Conservation (phyloP, 2,888 invertebrate genomes). For the Phortica magna region DNA sequence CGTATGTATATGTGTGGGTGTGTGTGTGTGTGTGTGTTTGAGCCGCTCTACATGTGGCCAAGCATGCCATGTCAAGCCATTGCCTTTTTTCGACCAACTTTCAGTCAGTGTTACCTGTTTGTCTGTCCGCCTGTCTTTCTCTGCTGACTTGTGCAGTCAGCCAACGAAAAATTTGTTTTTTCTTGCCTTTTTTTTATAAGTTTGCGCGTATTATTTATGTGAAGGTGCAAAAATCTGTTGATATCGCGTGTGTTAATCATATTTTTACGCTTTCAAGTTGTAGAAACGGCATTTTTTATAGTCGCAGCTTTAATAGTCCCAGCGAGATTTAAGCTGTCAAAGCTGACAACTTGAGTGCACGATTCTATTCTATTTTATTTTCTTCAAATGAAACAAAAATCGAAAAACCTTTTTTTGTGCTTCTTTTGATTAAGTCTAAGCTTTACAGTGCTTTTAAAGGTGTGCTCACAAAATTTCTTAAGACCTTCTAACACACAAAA, state of each 20-base stretch:
- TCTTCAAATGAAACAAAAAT: too few relatives aligned
- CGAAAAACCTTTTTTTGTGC: too few relatives aligned
- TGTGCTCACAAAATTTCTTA: too few relatives aligned
- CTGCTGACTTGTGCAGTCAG: slow-evolving; percentile 31
- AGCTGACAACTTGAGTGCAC: background rate
- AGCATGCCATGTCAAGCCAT: too few relatives aligned
- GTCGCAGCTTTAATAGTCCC: background rate
- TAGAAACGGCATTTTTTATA: background rate
- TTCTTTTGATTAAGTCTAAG: too few relatives aligned
- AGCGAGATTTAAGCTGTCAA: background rate
- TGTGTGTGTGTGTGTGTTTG: slow-evolving; percentile 26
- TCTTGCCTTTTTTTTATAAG: background rate
- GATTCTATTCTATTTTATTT: background rate
- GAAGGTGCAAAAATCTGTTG: slow-evolving; percentile 37
- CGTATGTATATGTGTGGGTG: background rate
- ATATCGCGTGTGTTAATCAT: slow-evolving; percentile 35
- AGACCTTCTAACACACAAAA: too few relatives aligned
- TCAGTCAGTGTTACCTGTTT: too few relatives aligned
- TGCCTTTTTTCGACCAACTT: too few relatives aligned
- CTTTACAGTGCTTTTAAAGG: too few relatives aligned
- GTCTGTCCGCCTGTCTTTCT: background rate
- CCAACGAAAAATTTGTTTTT: slow-evolving; percentile 36
- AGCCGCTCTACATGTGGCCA: background rate
- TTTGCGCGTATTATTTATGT: slow-evolving; percentile 21
- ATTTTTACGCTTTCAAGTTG: slow-evolving; percentile 19